These are phyloP conservation scores for Arothron firmamentum DNA, from an alignment of 2,113 vertebrate species.

Conservation along the genomic window DNA sequence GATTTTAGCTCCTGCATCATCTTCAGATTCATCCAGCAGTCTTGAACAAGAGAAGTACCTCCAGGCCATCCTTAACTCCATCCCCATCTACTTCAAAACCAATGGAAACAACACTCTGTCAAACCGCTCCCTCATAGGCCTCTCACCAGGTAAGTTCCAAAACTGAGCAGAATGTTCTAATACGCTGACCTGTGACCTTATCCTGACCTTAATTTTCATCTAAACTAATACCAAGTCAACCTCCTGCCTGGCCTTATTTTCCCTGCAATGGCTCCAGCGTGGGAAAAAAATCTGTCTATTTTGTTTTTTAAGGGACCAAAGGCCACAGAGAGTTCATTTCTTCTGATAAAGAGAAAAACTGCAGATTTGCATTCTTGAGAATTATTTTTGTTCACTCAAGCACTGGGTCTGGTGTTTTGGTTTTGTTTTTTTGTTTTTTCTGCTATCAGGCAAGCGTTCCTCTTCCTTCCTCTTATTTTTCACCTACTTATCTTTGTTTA, in stretches of 20 bases:
- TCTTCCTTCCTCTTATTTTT: constrained; percentile 42
- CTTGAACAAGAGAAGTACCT: constrained; percentile 98
- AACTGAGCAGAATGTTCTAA: neutral
- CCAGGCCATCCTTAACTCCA: constrained; percentile 88
- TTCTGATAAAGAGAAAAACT: constrained; percentile 55
- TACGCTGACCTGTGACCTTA: neutral
- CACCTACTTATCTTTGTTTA: constrained; percentile 39
- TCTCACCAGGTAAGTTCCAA: constrained; percentile 86
- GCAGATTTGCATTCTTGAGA: constrained; percentile 42
- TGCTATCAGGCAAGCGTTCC: constrained; percentile 21
- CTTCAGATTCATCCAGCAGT: constrained; percentile 93
- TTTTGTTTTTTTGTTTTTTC: constrained; percentile 19
- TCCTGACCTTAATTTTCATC: neutral
- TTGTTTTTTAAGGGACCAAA: constrained; percentile 38
- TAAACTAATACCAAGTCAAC: neutral
- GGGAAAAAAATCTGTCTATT: constrained; percentile 27
- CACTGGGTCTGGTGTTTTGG: neutral
- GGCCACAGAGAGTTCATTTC: constrained; percentile 42
- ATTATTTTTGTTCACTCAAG: constrained; percentile 51
- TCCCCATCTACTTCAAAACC: constrained; percentile 87
- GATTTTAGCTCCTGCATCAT: constrained; percentile 71
- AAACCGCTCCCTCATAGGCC: constrained; percentile 83
- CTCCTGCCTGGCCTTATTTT: constrained; percentile 12
- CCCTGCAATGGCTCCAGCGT: constrained; percentile 7
- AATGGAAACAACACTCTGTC: constrained; percentile 83